Evolutionary conservation across 1,140 invertebrate genomes (phyloP), one percentile per base, ranked within the genome.

Genomic region (Drosophila ficusphila): DNA sequence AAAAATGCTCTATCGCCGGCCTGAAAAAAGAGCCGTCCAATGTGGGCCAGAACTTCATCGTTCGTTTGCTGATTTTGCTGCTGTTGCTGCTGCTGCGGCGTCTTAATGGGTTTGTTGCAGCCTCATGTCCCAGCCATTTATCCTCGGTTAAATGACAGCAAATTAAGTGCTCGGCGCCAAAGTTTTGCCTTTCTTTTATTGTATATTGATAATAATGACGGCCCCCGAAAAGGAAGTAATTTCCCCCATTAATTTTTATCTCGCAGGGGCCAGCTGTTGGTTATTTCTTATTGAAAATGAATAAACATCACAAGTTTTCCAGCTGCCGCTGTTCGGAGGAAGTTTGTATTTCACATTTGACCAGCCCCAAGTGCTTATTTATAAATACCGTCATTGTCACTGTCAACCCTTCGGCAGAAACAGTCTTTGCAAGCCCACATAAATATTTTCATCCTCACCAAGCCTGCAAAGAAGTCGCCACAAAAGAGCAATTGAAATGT

Each of bases 191-290:
- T 42, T 58, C 42, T 61, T 61, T 72, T 85, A 83, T 86, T 86
- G 67, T 72, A 53, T 65, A 86, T 85, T 79, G 72, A 85, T 86
- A 85, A 76, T 86, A 79, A 85, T 86, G 76, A 76, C 38, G 74
- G 61, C 42, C n/a, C 39, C 18, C 33, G 38, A 79, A 68, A 85
- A 77, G 47, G 39, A 73, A 68, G 57, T 54, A 54, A 56, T 41
- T 60, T 53, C 33, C 12, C 44, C 56, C 76, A 85, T 85, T 85
- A 85, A 85, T 85, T 76, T 85, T 85, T 85, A 85, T 85, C 76
- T 76, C 61, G 39, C 31, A 49, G 25, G 25, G 42, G 67, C 65
- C 79, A 85, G 76, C 70, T 79, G 70, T 42, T 47, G 46, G 47
- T 16, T 9, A 23, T 23, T 39, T 36, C 21, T 19, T 53, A 79